Evolutionary conservation across 2,797 vertebrate genomes (phyloP).

Genomic region (Phoeniculus purpureus): DNA sequence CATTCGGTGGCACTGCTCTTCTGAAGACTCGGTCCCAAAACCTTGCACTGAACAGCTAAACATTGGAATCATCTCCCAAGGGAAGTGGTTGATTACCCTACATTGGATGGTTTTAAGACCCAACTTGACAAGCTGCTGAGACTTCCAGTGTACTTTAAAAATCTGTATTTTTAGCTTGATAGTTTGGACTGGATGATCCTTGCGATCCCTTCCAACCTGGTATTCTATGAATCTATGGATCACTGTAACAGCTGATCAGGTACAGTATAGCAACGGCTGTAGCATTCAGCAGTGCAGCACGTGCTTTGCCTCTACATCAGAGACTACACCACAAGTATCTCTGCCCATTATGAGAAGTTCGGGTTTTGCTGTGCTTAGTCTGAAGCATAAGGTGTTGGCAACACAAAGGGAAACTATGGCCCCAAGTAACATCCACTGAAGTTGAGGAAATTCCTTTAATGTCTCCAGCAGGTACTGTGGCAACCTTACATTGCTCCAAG

Average conservation of each 20-base stretch:
- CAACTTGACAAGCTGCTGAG: no score
- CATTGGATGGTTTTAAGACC: no score
- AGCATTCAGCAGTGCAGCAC: background rate
- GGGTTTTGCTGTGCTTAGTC: background rate
- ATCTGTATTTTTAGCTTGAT: no score
- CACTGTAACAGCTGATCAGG: background rate
- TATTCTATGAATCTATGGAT: no score
- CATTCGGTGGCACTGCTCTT: background rate
- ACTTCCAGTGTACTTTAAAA: no score
- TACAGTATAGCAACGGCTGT: accelerated
- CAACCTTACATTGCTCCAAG: background rate
- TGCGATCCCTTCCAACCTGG: no score
- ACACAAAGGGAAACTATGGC: background rate
- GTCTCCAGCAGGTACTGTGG: background rate
- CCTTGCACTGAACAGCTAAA: no score
- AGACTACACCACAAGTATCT: accelerated
- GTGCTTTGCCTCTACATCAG: background rate
- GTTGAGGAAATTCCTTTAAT: background rate
- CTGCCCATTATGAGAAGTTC: background rate
- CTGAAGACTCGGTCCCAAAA: background rate
- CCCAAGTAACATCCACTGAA: background rate
- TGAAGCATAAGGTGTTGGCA: background rate
- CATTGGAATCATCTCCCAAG: no score
- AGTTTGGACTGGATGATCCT: no score
- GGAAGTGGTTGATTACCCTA: no score